Conservation (phyloP, 2,113 vertebrate genomes). For the Herpailurus yagouaroundi region DNA sequence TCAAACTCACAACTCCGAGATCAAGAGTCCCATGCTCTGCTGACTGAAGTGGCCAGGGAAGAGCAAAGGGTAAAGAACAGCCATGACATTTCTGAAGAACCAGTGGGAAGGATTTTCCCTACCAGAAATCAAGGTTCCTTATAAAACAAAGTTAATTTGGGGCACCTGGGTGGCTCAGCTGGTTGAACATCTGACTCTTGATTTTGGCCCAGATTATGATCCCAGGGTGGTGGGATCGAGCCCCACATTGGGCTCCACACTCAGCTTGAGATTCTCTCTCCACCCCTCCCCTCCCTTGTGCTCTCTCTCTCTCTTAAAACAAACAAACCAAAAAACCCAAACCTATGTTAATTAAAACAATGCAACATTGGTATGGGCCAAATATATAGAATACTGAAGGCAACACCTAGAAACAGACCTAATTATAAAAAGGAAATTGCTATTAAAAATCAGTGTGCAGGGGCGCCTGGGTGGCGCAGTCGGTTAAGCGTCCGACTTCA, state of each 20-base stretch:
- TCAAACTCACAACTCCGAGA: not conserved
- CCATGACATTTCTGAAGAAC: not conserved
- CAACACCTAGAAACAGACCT: not conserved
- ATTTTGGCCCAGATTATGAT: too few relatives aligned
- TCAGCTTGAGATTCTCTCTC: too few relatives aligned
- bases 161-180: too few relatives aligned
- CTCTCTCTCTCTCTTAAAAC: too few relatives aligned
- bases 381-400: not conserved
- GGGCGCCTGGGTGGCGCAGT: too few relatives aligned
- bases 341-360: not conserved
- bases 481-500: too few relatives aligned
- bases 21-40: not conserved
- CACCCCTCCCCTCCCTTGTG: too few relatives aligned
- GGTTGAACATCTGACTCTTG: too few relatives aligned
- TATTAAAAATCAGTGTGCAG: too few relatives aligned
- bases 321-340: too few relatives aligned
- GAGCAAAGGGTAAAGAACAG: not conserved
- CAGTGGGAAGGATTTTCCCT: not conserved
- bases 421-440: not conserved
- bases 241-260: too few relatives aligned
- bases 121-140: not conserved
- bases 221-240: too few relatives aligned
- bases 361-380: not conserved
- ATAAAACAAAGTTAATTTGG: not conserved
- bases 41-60: not conserved